A percentile compares a stretch with the other conserved stretches of the same genome.
These are phyloP conservation scores for Theristicus caerulescens DNA, from an alignment of 2,113 vertebrate genomes.

Conservation along the genomic window DNA sequence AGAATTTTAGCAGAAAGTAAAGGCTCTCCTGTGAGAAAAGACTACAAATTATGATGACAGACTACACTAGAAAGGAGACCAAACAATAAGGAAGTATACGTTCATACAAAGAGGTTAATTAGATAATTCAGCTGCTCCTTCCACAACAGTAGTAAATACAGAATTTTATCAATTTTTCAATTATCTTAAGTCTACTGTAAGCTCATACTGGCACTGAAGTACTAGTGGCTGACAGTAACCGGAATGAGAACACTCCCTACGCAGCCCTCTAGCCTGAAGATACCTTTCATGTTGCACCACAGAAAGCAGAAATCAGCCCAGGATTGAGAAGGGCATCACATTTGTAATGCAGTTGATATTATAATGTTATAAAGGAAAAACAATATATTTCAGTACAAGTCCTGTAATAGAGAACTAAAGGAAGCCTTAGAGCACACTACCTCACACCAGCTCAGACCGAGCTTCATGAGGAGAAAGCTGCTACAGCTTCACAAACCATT, in stretches of 20 bases:
- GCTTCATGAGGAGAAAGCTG: not conserved
- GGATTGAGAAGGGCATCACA: not conserved
- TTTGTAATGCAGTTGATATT: not conserved
- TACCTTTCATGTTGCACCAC: not conserved
- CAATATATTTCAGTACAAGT: not conserved
- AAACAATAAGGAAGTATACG: not conserved
- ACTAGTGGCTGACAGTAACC: not conserved
- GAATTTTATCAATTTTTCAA: not conserved
- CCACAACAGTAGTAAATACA: not conserved
- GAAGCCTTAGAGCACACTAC: not conserved
- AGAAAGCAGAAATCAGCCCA: not conserved
- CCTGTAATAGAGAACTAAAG: not conserved
- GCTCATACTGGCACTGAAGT: not conserved
- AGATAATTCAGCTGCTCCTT: not conserved
- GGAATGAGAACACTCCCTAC: not conserved
- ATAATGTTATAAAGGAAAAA: not conserved
- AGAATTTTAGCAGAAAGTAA: not conserved
- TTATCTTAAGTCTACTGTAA: not conserved
- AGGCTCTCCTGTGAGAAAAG: not conserved
- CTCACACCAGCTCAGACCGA: not conserved
- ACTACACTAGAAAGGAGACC: not conserved
- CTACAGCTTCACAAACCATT: not conserved
- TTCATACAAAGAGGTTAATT: not conserved
- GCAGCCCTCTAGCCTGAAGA: not conserved
- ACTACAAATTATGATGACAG: fast-evolving